Percentiles rank a stretch among this genome's conserved stretches.
Conservation (phyloP, 2,113 vertebrate species). For the Glaucidium brasilianum region DNA sequence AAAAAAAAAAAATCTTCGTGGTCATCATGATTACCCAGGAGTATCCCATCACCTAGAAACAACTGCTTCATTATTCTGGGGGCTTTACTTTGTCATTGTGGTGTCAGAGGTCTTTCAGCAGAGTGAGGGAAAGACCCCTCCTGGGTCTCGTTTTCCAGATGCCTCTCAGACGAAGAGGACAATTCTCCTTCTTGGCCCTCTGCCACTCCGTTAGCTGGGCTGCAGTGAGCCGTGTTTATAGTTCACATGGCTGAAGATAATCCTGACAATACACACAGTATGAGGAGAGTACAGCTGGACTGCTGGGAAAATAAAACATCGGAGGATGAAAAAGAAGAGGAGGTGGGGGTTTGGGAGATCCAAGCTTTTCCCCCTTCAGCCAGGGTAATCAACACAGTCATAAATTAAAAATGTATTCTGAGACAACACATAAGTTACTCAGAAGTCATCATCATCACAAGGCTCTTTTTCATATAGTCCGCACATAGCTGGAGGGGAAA, state of each 20-base stretch:
- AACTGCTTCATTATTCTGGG: not conserved
- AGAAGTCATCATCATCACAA: conserved; percentile 3
- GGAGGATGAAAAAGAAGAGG: conserved; percentile 26
- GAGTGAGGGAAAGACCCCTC: not conserved
- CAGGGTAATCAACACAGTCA: conserved; percentile 41
- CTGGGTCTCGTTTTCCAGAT: not conserved
- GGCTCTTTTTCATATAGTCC: not conserved
- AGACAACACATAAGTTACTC: conserved; percentile 18
- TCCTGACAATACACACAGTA: conserved; percentile 45
- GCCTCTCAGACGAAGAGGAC: not conserved
- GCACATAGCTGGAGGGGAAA: not conserved
- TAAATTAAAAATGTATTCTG: conserved; percentile 46
- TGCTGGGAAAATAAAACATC: conserved; percentile 58
- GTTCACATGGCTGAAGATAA: conserved; percentile 28
- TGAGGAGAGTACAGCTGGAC: conserved; percentile 11
- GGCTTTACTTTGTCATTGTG: not conserved
- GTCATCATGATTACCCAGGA: not conserved
- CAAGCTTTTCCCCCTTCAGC: not conserved
- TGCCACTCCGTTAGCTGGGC: conserved; percentile 1
- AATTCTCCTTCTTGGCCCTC: conserved; percentile 1
- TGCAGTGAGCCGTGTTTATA: conserved; percentile 39
- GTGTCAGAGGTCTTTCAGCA: not conserved
- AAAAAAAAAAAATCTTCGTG: not conserved
- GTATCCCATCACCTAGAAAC: not conserved
- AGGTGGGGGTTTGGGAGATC: not conserved